Base-by-base conservation (phyloP, 2,797 vertebrate species). In the Delichon dasypus region DNA sequence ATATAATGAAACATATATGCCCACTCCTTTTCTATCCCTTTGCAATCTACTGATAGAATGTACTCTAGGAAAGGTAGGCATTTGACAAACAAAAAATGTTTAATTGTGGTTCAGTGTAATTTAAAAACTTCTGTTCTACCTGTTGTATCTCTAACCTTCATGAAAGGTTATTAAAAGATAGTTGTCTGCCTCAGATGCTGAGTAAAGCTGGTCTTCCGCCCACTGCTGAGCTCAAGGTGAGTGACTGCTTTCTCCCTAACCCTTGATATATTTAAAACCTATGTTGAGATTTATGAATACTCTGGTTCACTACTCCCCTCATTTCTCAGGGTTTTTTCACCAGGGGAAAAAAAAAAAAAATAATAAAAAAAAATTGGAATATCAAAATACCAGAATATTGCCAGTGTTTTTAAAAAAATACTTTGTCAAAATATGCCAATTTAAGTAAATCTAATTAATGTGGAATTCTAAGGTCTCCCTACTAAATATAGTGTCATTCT, bases 91-190 rank as follows among this genome's bases (percentile, higher is more conserved):
- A 81, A 75, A 32, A 81, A n/a, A 29, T 58, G 38, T 89, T 90
- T 82, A 66, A 86, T 16, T 68, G 27, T 60, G 15, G 57, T 76
- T 79, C 67, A 70, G 25, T 88, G 87, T 83, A 82, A 90, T 82
- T 94, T 88, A 89, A 74, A 76, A 79, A 92, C 42, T 51, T 44
- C 65, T 76, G 61, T 45, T 45, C 45, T 23, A 57, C 23, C 21
- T 34, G 21, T 57, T 36, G n/a, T 58, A 58, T 58, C 57, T 36
- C 23, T 58, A 36, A 58, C 16, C 34, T 17, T 58, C 23, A 50
- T 30, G n/a, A 84, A 74, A 79, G 3, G 16, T 73, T 95, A 84
- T 85, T 93, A 75, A 77, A 88, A 94, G 57, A 88, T 42, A 84
- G 78, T 66, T 73, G 25, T 60, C 81, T 89, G 55, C 89, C 76